These are phyloP conservation scores for Poeciliopsis presidionis DNA, from an alignment of 2,797 vertebrate species.

Conservation along the genomic window DNA sequence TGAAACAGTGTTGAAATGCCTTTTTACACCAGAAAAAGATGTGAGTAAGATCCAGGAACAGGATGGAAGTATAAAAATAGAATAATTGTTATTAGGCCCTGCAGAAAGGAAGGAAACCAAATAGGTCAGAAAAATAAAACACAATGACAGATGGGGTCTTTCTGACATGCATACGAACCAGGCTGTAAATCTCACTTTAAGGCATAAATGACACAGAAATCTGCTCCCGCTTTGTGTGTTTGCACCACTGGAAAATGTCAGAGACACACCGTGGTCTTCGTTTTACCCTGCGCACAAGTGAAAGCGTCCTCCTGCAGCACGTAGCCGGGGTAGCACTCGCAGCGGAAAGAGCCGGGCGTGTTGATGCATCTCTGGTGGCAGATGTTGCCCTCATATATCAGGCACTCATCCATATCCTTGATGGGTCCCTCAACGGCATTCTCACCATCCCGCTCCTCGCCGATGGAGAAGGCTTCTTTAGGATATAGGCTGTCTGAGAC, in stretches of 20 bases:
- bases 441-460: constrained; percentile 78
- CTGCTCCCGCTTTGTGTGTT: constrained; percentile 8
- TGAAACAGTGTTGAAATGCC: constrained; percentile 7
- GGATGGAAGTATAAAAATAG: constrained; percentile 65
- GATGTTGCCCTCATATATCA: constrained; percentile 82
- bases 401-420: constrained; percentile 88
- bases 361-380: constrained; percentile 86
- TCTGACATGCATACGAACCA: constrained; percentile 27
- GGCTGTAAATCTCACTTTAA: constrained; percentile 48
- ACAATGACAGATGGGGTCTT: constrained; percentile 55
- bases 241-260: constrained; percentile 36
- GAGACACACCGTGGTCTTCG: constrained; percentile 15
- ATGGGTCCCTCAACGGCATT: constrained; percentile 81
- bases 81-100: constrained; percentile 66
- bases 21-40: constrained; percentile 36
- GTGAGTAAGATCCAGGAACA: constrained; percentile 66
- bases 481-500: constrained; percentile 84
- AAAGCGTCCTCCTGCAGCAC: constrained; percentile 82
- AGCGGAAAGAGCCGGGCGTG: constrained; percentile 87
- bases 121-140: constrained; percentile 63
- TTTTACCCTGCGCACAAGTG: constrained; percentile 84
- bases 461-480: constrained; percentile 87
- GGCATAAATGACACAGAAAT: constrained; percentile 26
- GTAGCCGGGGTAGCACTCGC: constrained; percentile 87
- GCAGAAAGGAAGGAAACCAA: constrained; percentile 72